These are phyloP conservation scores for Bombus confusus DNA, from an alignment of 1,140 invertebrate species.

Conservation along the genomic window DNA sequence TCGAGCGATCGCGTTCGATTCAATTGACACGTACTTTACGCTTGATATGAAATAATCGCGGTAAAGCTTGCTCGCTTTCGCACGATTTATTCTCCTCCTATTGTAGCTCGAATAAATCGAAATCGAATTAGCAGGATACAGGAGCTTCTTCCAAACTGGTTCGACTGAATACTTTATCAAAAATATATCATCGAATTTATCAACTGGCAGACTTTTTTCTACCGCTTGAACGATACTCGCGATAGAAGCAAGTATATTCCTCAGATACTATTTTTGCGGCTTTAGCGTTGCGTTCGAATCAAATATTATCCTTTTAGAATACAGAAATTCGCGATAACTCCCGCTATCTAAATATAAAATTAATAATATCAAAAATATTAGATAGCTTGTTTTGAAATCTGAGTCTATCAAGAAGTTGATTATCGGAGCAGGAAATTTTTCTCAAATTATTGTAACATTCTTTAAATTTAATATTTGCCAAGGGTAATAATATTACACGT, in stretches of 20 bases:
- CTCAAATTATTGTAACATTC: background rate
- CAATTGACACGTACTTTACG: slow-evolving; percentile 59
- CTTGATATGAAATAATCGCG: slow-evolving; percentile 53
- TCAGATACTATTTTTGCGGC: too few relatives aligned
- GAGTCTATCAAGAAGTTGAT: background rate
- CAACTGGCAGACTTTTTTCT: background rate
- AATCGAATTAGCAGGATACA: background rate
- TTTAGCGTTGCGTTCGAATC: too few relatives aligned
- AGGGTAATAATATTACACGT: too few relatives aligned
- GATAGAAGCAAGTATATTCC: background rate
- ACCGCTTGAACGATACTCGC: background rate
- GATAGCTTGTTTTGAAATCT: background rate
- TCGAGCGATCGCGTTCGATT: slow-evolving; percentile 45
- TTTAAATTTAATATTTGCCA: background rate
- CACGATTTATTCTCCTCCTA: background rate
- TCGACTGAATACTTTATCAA: background rate
- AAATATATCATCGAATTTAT: background rate
- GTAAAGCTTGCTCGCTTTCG: slow-evolving; percentile 9
- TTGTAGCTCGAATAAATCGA: background rate
- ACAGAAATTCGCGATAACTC: too few relatives aligned
- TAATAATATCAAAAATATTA: too few relatives aligned
- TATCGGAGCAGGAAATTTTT: background rate
- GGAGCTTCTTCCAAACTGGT: background rate
- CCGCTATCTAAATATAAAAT: too few relatives aligned
- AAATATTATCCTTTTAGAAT: too few relatives aligned